Evolutionary conservation across 2,113 vertebrate genomes (phyloP), one percentile per base, ranked within the genome.

Genomic region (Hucho hucho): DNA sequence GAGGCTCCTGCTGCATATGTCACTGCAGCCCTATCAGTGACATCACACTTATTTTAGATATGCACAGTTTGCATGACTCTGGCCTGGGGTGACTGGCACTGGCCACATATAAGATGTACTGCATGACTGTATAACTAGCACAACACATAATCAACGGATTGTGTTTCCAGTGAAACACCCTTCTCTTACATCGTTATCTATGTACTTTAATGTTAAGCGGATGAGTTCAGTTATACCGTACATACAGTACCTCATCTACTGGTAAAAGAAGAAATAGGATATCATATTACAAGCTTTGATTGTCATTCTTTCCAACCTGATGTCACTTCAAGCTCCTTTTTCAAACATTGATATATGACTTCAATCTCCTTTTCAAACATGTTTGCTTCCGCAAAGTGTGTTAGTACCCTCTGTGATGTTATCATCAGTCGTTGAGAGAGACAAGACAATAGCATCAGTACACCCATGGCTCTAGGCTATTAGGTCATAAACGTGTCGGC

Each of bases 391-490:
- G 1, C 18, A 43, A 7, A n/a, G 26, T 67, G 77, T 32, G 22
- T 75, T 79, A 70, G 74, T n/a, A 6, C 18, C 37, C 29, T 82
- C 63, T 65, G 69, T 64, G 72, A 74, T 84, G 77, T 90, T 84
- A 89, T 86, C 84, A 80, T 83, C 84, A 83, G 79, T 89, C 83
- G 86, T 65, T 75, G 78, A 88, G 87, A 89, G 87, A 87, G 84
- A 88, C 87, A 83, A 56, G 77, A 87, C 37, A 43, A 43, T 43
- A 3, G 37, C 9, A 43, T 68, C 28, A 74, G 49, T 63, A 61
- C 26, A 43, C 37, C 37, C 37, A 61, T 78, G 28, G 46, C 70
- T 24, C n/a, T 16, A 6, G 87, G 90, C 87, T 84, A 81, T 83
- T 76, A 78, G 87, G 81, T 89, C 88, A 85, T 90, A 90, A 90